phyloP scores from a whole-genome alignment of 2,888 invertebrate species.

The Tiliacea aurago region DNA sequence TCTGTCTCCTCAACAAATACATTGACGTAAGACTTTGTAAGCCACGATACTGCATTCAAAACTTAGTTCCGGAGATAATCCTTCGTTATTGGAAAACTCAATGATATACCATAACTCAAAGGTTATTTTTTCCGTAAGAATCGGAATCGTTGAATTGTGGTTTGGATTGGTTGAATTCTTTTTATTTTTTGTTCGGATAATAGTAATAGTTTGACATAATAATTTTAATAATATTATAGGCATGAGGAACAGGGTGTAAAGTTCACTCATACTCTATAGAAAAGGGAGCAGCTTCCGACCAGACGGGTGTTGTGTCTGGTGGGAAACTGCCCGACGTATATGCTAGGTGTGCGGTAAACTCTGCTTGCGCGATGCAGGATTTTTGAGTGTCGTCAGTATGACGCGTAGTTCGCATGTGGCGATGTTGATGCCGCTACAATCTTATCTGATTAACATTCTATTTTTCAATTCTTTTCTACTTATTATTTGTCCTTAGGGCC shows the following conservation, averaged over 20 bases:
- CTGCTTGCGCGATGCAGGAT: too few species aligned
- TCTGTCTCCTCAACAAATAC: conserved; percentile 40
- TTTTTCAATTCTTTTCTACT: not conserved
- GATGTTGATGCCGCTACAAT: too few species aligned
- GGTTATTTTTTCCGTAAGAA: conserved; percentile 4
- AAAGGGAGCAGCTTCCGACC: too few species aligned
- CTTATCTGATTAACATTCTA: not conserved
- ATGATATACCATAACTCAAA: conserved; percentile 38
- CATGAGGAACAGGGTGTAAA: too few species aligned
- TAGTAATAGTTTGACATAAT: not conserved
- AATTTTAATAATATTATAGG: not conserved
- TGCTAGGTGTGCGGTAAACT: too few species aligned
- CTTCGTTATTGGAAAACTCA: conserved; percentile 56
- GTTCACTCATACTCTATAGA: too few species aligned
- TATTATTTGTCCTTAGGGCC: not conserved
- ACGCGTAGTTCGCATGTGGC: too few species aligned
- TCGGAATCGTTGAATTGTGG: conserved; percentile 3
- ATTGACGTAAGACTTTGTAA: conserved; percentile 39
- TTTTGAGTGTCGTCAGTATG: too few species aligned
- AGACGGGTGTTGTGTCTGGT: too few species aligned
- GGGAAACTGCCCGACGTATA: too few species aligned
- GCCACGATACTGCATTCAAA: conserved; percentile 54
- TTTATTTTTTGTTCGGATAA: not conserved
- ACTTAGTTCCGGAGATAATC: conserved; percentile 58
- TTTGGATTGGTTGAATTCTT: too few species aligned